Conservation (phyloP, 2,113 vertebrate species). For the Oreochromis niloticus region DNA sequence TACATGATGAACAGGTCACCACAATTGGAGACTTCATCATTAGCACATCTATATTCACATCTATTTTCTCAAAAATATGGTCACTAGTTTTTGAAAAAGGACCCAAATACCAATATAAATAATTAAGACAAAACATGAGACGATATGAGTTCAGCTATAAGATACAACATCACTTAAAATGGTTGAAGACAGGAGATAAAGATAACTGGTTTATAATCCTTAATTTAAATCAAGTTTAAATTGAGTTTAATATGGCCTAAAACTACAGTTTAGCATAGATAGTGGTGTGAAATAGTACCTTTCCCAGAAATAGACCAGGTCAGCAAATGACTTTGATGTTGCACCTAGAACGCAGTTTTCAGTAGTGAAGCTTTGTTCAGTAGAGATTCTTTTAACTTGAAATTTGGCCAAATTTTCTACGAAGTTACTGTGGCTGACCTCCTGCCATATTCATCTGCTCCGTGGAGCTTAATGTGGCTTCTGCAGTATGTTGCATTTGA, state of each 20-base stretch:
- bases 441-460: background rate
- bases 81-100: background rate
- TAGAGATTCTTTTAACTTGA: accelerated
- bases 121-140: background rate
- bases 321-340: background rate
- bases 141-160: background rate
- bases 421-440: background rate
- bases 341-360: background rate
- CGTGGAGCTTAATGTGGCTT: accelerated
- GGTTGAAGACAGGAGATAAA: background rate
- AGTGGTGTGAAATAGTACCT: background rate
- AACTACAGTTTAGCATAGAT: background rate
- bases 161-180: background rate
- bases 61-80: background rate
- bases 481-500: background rate
- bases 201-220: background rate
- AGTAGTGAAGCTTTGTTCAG: background rate
- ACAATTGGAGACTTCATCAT: background rate
- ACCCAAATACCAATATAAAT: background rate
- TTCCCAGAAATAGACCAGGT: background rate
- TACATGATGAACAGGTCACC: background rate
- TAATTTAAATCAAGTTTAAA: background rate
- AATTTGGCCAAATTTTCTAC: background rate
- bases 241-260: background rate
- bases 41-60: background rate